Base-by-base conservation (phyloP, 2,113 vertebrate genomes). In the Triplophysa rosa region DNA sequence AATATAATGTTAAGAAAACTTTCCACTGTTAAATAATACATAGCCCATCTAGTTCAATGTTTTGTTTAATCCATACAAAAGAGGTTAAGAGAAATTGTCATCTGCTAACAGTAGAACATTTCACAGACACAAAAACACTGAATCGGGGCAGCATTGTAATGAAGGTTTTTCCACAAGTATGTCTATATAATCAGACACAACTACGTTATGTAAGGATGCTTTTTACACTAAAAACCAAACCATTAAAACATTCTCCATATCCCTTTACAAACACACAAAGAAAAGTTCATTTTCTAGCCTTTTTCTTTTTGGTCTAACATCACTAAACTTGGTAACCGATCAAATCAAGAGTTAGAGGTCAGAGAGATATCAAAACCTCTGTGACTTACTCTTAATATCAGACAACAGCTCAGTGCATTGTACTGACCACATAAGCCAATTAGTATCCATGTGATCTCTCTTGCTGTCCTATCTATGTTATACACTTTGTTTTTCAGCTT, bases 381-480 rank as follows among this genome's bases (percentile, higher is more conserved):
- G 6, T 58, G 19, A 9, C 19, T 6, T 21, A 33, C 17, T 71
- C 2, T 37, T 14, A 56, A 71, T 37, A 17, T 21, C 52, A 37
- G 49, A 24, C 29, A 42, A 5, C n/a, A 59, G 12, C 16, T 14
- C 2, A 21, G 21, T 67, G 23, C 12, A 58, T 21, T n/a, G n/a
- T 67, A n/a, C 45, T 47, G 49, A 6, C 49, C 54, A 7, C 1
- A 58, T 9, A 10, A 58, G 66, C 77, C 42, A 19, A 73, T 78
- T 68, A 37, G 75, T 42, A 81, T 74, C 62, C 21, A 68, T 73
- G 42, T 49, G 62, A 21, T 67, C 12, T 42, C 29, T 37, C 45
- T 54, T 33, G 6, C 67, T 77, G 52, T 76, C 79, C 66, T 77
- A 66, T 83, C 75, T 80, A 84, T 84, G 84, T 86, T 87, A 65